phyloP scores from a whole-genome alignment of 2,113 vertebrate genomes.

The Sterrhoptilus dennistouni region DNA sequence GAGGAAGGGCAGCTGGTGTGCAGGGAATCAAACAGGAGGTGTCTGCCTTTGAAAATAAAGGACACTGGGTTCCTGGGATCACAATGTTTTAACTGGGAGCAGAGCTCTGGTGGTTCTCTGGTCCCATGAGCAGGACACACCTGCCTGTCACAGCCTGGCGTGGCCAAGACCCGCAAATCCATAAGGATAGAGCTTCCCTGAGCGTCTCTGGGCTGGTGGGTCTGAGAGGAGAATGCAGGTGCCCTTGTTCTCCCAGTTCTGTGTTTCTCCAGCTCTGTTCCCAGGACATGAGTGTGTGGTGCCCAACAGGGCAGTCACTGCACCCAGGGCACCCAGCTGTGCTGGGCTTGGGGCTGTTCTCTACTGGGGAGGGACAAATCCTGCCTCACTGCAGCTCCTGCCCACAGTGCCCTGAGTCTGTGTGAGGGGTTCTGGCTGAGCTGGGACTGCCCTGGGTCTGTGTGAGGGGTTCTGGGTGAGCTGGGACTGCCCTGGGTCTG shows the following conservation, averaged over 20 bases:
- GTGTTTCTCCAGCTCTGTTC: rapidly evolving
- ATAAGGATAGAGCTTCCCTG: rapidly evolving
- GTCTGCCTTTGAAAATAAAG: background rate
- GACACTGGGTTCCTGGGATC: background rate
- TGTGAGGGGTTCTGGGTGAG: background rate
- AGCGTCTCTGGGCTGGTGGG: background rate
- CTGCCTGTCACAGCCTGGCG: background rate
- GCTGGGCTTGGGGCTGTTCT: rapidly evolving
- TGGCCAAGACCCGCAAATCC: background rate
- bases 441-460: rapidly evolving
- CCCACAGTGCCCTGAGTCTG: rapidly evolving
- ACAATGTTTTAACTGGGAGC: rapidly evolving
- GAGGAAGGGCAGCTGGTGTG: background rate
- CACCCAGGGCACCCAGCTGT: background rate
- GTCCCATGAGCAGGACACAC: background rate
- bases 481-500: rapidly evolving
- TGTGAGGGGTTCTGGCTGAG: no score
- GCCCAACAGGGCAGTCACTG: rapidly evolving
- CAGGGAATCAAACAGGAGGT: background rate
- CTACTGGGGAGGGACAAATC: background rate
- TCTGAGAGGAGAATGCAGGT: background rate
- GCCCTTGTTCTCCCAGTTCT: background rate
- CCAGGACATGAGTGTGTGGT: rapidly evolving
- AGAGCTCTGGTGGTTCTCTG: background rate
- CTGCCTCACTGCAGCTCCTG: background rate